Conservation (phyloP, 2,888 invertebrate genomes). For the Cecidostiba fungosa region DNA sequence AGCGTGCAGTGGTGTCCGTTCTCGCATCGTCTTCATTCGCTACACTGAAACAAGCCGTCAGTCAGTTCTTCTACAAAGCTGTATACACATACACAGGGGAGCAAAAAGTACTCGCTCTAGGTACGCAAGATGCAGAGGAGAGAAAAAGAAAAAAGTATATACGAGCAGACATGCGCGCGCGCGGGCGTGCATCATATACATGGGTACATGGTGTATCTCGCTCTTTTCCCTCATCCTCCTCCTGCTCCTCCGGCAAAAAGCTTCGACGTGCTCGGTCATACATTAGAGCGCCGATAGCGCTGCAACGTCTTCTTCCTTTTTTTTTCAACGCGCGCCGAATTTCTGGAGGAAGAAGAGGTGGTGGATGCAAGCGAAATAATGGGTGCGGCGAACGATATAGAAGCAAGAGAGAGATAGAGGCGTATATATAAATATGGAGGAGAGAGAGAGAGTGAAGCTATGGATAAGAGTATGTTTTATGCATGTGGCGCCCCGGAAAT, state of each 20-base stretch:
- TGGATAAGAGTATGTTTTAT: conserved; percentile 51
- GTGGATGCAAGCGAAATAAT: conserved; percentile 55
- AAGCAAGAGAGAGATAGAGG: conserved; percentile 23
- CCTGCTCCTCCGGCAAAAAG: conserved; percentile 30
- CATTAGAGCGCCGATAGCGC: conserved; percentile 50
- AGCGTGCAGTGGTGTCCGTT: background rate
- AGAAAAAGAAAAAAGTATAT: background rate
- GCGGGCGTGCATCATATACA: conserved; percentile 1
- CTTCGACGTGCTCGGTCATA: conserved; percentile 51
- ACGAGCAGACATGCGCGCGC: background rate
- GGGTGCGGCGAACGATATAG: conserved; percentile 28
- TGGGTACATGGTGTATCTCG: conserved; percentile 1
- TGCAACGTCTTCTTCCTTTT: conserved; percentile 9
- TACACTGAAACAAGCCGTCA: background rate
- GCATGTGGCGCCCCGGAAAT: conserved; percentile 38
- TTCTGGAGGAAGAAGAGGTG: conserved; percentile 8
- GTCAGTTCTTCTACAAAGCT: conserved; percentile 6
- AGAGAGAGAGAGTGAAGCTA: conserved; percentile 26
- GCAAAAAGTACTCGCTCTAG: conserved; percentile 26
- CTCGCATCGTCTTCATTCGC: conserved; percentile 8
- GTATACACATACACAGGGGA: background rate
- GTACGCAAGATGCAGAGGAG: conserved; percentile 35
- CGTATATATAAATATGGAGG: conserved; percentile 25
- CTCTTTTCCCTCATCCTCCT: background rate
- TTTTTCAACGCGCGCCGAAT: background rate